Evolutionary conservation across 2,888 invertebrate genomes (phyloP).

Genomic region (Pammene aurita): DNA sequence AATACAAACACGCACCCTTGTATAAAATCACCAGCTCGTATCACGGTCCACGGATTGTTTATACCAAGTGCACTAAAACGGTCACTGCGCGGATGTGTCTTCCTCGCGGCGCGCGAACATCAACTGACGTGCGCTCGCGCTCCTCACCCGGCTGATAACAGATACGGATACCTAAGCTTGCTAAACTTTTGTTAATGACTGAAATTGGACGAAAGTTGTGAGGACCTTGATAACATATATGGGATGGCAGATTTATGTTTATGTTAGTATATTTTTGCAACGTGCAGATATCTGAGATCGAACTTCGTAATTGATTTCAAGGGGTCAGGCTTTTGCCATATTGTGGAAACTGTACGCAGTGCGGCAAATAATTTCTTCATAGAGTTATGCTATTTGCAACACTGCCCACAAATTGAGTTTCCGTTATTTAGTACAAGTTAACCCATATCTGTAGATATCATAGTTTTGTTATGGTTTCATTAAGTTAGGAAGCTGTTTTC

Average conservation of each 20-base stretch:
- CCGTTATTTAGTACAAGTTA: no score
- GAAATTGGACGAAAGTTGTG: constrained; percentile 46
- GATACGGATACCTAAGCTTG: constrained; percentile 71
- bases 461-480: no score
- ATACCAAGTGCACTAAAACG: constrained; percentile 60
- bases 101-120: constrained; percentile 78
- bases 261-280: constrained; percentile 1
- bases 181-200: constrained; percentile 56
- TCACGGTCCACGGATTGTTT: constrained; percentile 52
- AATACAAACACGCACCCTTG: constrained; percentile 63
- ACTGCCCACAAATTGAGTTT: no score
- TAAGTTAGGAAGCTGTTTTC: no score
- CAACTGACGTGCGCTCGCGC: constrained; percentile 72
- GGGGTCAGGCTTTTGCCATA: background rate
- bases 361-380: no score
- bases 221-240: constrained; percentile 20
- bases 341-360: background rate
- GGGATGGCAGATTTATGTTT: constrained; percentile 27
- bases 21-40: constrained; percentile 50
- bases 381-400: no score
- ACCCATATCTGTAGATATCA: no score
- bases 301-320: background rate
- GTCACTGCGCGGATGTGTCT: constrained; percentile 75
- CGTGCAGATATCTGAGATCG: background rate
- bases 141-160: constrained; percentile 69